phyloP scores from a whole-genome alignment of 2,797 vertebrate species.

The Siniperca undulata region DNA sequence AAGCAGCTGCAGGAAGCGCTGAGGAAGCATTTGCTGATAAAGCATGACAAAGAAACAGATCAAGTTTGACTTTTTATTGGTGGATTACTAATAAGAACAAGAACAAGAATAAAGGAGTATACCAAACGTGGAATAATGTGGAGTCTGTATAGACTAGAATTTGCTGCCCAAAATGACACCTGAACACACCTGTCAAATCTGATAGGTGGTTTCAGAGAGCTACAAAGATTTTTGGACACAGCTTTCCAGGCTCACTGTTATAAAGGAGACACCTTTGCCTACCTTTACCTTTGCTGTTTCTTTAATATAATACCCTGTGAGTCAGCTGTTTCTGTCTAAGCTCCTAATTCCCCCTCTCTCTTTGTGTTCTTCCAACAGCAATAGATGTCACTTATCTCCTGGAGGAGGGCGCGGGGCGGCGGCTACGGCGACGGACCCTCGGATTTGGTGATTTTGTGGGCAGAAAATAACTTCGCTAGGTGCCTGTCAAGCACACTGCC shows the following conservation, averaged over 20 bases:
- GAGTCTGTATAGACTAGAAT: not conserved
- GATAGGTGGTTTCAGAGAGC: slow-evolving; percentile 2
- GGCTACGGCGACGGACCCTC: slow-evolving; percentile 92
- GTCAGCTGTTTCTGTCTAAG: slow-evolving; percentile 41
- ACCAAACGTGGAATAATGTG: not conserved
- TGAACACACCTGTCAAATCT: not conserved
- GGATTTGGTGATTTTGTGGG: slow-evolving; percentile 91
- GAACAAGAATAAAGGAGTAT: not conserved
- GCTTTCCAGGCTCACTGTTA: not conserved
- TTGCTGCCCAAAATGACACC: slow-evolving; percentile 12
- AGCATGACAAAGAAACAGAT: not conserved
- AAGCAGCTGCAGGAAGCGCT: slow-evolving; percentile 25
- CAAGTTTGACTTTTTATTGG: slow-evolving; percentile 3
- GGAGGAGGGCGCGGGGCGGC: slow-evolving; percentile 94
- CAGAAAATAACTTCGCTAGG: slow-evolving; percentile 89
- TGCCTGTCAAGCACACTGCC: slow-evolving; percentile 69
- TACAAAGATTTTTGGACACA: slow-evolving; percentile 8
- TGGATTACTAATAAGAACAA: not conserved
- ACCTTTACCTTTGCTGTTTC: not conserved
- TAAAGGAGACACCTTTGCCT: slow-evolving; percentile 1
- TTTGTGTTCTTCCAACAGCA: slow-evolving; percentile 84
- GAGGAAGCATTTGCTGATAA: slow-evolving; percentile 30
- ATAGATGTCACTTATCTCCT: slow-evolving; percentile 98
- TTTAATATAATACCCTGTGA: slow-evolving; percentile 16
- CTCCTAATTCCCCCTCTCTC: slow-evolving; percentile 38